Conservation (phyloP, 2,797 vertebrate species). For the Lepilemur septentrionalis region DNA sequence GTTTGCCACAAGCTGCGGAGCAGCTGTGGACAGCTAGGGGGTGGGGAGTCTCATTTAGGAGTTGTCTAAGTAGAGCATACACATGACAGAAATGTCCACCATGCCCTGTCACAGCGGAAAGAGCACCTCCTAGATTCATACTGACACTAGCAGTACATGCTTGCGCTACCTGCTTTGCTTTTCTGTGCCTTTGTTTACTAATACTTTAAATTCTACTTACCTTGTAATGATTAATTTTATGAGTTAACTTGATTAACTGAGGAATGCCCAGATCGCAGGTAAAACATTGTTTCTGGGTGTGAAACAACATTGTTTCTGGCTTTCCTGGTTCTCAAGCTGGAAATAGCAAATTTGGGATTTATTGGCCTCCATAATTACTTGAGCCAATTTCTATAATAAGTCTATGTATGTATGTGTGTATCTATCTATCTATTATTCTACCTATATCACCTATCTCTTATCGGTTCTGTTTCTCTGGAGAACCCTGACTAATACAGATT, state of each 20-base stretch:
- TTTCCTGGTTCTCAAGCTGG: neutral
- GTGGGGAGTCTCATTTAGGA: neutral
- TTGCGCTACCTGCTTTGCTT: neutral
- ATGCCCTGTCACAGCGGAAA: accelerated
- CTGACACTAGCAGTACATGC: accelerated
- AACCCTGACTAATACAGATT: neutral
- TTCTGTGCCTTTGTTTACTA: neutral
- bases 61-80: neutral
- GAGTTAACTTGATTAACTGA: neutral
- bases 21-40: neutral
- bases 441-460: neutral
- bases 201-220: neutral
- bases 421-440: neutral
- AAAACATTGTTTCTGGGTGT: neutral
- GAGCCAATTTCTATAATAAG: neutral
- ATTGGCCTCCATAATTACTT: neutral
- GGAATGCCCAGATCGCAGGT: neutral
- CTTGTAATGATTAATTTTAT: neutral
- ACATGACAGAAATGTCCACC: accelerated
- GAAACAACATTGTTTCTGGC: too few species aligned
- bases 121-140: neutral
- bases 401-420: neutral
- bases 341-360: neutral
- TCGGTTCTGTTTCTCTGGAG: neutral
- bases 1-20: neutral